These are phyloP conservation scores for Stichodactyla helianthus DNA, from an alignment of 64 coral and sea anemone genomes.

Conservation along the genomic window DNA sequence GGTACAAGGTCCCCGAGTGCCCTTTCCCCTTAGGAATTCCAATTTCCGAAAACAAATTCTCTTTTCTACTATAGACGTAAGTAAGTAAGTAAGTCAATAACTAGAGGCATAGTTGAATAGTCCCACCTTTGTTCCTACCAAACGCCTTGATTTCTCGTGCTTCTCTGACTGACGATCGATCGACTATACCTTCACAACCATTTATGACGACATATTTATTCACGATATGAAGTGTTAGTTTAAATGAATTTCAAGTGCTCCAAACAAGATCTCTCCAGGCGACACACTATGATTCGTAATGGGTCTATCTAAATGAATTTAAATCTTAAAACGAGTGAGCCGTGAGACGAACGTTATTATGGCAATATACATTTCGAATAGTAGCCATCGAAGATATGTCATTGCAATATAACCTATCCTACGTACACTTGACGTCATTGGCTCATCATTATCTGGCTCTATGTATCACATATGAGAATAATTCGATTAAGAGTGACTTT, in stretches of 20 bases:
- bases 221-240: not conserved
- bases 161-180: not conserved
- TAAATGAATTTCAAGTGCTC: not conserved
- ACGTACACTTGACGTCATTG: not conserved
- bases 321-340: not conserved
- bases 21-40: not conserved
- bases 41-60: not conserved
- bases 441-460: not conserved
- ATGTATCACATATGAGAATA: not conserved
- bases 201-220: no score
- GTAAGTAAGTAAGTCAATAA: not conserved
- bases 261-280: slow-evolving; percentile 3
- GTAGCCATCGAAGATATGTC: not conserved
- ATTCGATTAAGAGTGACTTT: not conserved
- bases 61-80: not conserved
- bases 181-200: not conserved
- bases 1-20: no score
- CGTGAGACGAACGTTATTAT: not conserved
- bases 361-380: not conserved
- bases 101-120: not conserved
- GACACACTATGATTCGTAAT: not conserved
- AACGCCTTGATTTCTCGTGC: not conserved
- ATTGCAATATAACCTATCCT: not conserved
- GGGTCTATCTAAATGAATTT: slow-evolving; percentile 3
- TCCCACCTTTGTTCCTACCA: not conserved